Evolutionary conservation across 2,113 vertebrate genomes (phyloP), one percentile per base, ranked within the genome.

Genomic region (Caretta caretta): DNA sequence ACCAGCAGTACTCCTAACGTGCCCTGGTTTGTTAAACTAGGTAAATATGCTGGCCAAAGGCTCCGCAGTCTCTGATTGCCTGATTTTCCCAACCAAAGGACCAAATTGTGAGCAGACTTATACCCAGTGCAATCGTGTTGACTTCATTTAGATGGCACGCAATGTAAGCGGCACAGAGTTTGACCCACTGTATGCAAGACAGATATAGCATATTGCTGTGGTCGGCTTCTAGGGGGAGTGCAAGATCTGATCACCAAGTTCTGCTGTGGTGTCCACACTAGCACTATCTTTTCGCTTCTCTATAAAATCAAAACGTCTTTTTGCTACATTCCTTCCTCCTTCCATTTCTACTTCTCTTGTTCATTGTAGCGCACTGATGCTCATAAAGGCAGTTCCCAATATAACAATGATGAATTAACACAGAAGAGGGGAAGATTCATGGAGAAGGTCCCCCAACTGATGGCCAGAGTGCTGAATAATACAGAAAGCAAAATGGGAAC

Each of bases 201-300:
- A 65, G 17, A 38, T 57, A 82, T 72, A 10, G n/a, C n/a, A 38
- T 10, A 22, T 38, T 20, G 42, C 59, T 87, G 50, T n/a, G 54
- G 27, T 49, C 88, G 89, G 92, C 81, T 14, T 29, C 42, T 0
- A 0, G 25, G 38, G 46, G 20, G 10, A 51, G 5, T 35, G 85
- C 65, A 76, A 89, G 80, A 38, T 78, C 27, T 84, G 59, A 53
- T 94, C 51, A 89, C 84, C 56, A 72, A 91, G 90, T 50, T 91
- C 46, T 92, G 89, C 72, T 56, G 79, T 92, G 86, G 62, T 85
- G 48, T 85, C 90, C 62, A 90, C 38, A 53, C 38, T 78, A 89
- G 25, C 10, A 89, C 38, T 95, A 97, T 90, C 78, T 93, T 91
- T 80, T 95, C 84, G 93, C 94, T 96, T 48, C 83, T 86, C 79